Base-by-base conservation (phyloP, 2,113 vertebrate species). In the Pomatorhinus ruficollis region DNA sequence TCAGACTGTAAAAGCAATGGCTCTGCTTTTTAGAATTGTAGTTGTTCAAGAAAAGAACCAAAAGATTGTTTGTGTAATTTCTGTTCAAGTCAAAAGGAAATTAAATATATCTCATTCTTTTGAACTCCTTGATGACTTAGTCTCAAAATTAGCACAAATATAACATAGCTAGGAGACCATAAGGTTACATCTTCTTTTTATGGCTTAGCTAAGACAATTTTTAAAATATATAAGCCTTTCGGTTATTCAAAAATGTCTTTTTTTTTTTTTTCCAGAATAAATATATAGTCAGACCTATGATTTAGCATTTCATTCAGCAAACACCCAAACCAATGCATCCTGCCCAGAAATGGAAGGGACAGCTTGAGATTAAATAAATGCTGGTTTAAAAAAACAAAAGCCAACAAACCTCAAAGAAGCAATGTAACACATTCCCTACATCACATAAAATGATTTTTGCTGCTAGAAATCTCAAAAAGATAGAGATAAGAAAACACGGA, bases 21-120 rank as follows among this genome's bases (percentile, higher is more conserved):
- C 18, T 28, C 30, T 60, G 49, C 83, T 92, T 93, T 77, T 16
- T 21, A 60, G 30, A 54, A 61, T 12, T 57, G 14, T 49, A 86
- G 74, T 45, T 90, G 72, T 31, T 96, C 71, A 56, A 88, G 85
- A 68, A 84, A 81, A 71, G 27, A 93, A 94, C 35, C 47, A 88
- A 64, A 91, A 90, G 33, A 77, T 27, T 74, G n/a, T 28, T 21
- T 49, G 45, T 70, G 17, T 70, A 88, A 88, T 50, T 88, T 76
- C 52, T 83, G 44, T 78, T 88, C 31, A 82, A 90, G 50, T 90
- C 44, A 91, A 93, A 93, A 83, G 45, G 20, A 92, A 96, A 89
- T 83, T 16, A 80, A 40, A 61, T 52, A 39, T 27, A 37, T 49
- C 56, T 47, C 21, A 76, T 21, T 64, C n/a, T 83, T 69, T 59